Evolutionary conservation across 2,797 vertebrate genomes (phyloP), one percentile per base, ranked within the genome.

Genomic region (Anolis apletophallus): DNA sequence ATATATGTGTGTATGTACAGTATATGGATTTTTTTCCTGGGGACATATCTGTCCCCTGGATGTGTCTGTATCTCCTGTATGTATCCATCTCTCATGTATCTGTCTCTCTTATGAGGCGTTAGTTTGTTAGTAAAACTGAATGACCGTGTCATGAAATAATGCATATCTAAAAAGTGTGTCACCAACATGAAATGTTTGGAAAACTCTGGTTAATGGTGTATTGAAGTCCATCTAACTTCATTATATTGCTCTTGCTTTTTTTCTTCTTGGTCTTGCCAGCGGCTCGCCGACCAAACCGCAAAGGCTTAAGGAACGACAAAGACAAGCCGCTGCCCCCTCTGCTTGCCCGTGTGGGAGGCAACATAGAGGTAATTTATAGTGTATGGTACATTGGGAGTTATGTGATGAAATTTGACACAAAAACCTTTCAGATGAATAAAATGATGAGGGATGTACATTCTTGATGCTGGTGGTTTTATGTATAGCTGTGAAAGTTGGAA

Each of bases 271-370:
- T 95, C 88, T 88, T 87, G 88, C 71, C 79, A 98, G 98, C 97
- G 88, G 96, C 97, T 82, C 98, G 99, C 90, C 97, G 98, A 93
- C 98, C 98, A 10, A 99, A 97, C 95, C 98, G 98, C 11, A 99
- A 99, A 95, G 98, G 98, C 77, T 95, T 99, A 91, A 97, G 99
- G 93, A 99, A 99, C 2, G 99, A 99, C 94, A 97, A 99, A 95
- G 99, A 99, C 95, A 99, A 99, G 92, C 99, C 99, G 82, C 95
- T 99, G 81, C 99, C 99, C 88, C 99, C 99, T 1, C 96, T 99
- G 85, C 95, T 99, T 95, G 99, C 99, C 90, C 97, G 99, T 73
- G 99, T 99, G 50, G 98, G 99, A 77, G 99, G 99, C 57, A 99
- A 99, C 94, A 99, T 99, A 5, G 99, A 99, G 97, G 99, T 99